phyloP scores from a whole-genome alignment of 2,797 vertebrate genomes.

The Lemur catta region DNA sequence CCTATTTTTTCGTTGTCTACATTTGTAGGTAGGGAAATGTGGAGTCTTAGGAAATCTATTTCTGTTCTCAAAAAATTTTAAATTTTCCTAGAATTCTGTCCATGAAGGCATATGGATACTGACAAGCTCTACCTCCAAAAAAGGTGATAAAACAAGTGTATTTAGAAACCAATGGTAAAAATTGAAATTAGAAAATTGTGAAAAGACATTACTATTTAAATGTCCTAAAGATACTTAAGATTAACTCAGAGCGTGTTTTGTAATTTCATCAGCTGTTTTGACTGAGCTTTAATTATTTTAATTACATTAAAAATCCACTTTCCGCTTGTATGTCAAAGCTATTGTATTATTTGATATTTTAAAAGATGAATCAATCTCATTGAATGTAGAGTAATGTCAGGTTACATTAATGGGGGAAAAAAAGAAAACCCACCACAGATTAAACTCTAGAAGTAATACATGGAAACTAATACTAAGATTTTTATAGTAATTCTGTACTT shows the following conservation, averaged over 20 bases:
- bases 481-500: not conserved
- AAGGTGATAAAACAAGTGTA: not conserved
- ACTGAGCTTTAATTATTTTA: not conserved
- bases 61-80: not conserved
- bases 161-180: conserved; percentile 37
- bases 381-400: not conserved
- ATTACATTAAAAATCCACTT: not conserved
- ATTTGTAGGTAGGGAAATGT: conserved; percentile 1
- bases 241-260: not conserved
- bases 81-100: conserved; percentile 28
- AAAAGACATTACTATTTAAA: conserved; percentile 11
- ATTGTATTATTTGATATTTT: conserved; percentile 18
- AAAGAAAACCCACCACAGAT: not conserved
- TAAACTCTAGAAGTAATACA: conserved; percentile 15
- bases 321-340: not conserved
- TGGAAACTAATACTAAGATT: not conserved
- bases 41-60: conserved; percentile 26
- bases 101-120: not conserved
- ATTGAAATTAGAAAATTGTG: conserved; percentile 45
- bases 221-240: not conserved
- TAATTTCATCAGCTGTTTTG: conserved; percentile 15
- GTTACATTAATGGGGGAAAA: conserved; percentile 28
- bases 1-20: not conserved
- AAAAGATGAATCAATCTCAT: not conserved
- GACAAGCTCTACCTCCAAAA: not conserved